Base-by-base conservation (phyloP, 1,140 invertebrate genomes). In the Drosophila littoralis region DNA sequence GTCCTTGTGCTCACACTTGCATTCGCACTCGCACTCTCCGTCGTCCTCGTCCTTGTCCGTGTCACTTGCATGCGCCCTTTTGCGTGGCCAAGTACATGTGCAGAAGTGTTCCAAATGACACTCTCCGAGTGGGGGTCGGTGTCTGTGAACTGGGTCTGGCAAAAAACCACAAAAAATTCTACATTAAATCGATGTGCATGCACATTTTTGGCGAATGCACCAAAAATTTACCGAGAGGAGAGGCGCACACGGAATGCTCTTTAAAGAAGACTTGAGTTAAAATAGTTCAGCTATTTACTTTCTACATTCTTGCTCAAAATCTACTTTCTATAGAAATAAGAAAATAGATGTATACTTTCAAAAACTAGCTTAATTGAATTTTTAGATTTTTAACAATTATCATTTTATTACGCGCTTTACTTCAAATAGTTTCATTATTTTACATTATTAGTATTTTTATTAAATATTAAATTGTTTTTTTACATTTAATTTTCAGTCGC, bases 11-110 rank as follows among this genome's bases (percentile, higher is more conserved):
- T 35, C 15, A 3, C 9, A 9, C 64, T 57, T 33, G 33, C 35
- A 5, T 1, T 59, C 32, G 13, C 4, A 28, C 7, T 40, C 75
- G 69, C 1, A 4, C 17, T 46, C 32, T 6, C 3, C 50, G 32
- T 15, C 13, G 28, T 36, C 50, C 28, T 9, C 7, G 32, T 51
- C 52, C 78, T 81, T 57, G 70, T 64, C 59, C 60, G 55, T 52
- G 79, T 79, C 83, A 88, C 76, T 86, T 82, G 68, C 76, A 83
- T 86, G 65, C 79, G 83, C 83, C 83, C 79, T 86, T 86, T 86
- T 86, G 83, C 83, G 76, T 88, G 70, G 75, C 64, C 83, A 86
- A 86, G 83, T 88, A 71, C 40, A 78, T 88, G 83, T 88, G 76
- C 79, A 72, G 65, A 86, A 86, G 83, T 86, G 79, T 79, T 51